Percentiles rank a stretch among this genome's conserved stretches.
These are phyloP conservation scores for Diplodus sargus DNA, from an alignment of 2,797 vertebrate genomes.

Conservation along the genomic window DNA sequence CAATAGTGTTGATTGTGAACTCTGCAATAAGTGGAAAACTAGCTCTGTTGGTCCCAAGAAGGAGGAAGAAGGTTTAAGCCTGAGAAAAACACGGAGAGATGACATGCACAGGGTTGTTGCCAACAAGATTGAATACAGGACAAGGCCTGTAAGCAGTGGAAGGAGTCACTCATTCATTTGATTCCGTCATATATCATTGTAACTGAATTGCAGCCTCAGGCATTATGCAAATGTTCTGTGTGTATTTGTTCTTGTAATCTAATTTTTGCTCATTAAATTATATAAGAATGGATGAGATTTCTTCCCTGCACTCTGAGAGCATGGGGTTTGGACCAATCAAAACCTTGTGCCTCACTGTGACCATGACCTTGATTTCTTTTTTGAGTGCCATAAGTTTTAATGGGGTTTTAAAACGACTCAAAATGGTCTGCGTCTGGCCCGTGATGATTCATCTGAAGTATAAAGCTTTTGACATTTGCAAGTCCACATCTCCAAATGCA, in stretches of 20 bases:
- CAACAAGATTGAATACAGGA: slow-evolving; percentile 19
- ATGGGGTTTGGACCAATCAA: background rate
- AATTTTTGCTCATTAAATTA: slow-evolving; percentile 64
- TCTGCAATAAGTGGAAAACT: background rate
- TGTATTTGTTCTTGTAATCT: slow-evolving; percentile 65
- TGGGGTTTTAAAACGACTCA: slow-evolving; percentile 24
- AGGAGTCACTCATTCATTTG: slow-evolving; percentile 52
- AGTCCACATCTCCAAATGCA: slow-evolving; percentile 35
- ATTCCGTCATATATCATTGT: slow-evolving; percentile 56
- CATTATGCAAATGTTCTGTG: slow-evolving; percentile 72
- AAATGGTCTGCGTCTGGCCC: background rate
- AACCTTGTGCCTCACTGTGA: slow-evolving; percentile 1
- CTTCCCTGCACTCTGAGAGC: slow-evolving; percentile 7
- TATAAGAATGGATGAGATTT: slow-evolving; percentile 54
- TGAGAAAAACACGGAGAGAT: slow-evolving; percentile 6
- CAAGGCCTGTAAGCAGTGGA: slow-evolving; percentile 7
- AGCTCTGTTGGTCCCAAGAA: background rate
- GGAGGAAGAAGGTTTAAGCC: background rate
- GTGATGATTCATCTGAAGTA: slow-evolving; percentile 19
- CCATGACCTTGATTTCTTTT: slow-evolving; percentile 30
- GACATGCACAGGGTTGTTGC: background rate
- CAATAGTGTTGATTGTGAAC: slow-evolving; percentile 41
- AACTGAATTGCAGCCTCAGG: slow-evolving; percentile 62
- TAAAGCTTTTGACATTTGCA: slow-evolving; percentile 31
- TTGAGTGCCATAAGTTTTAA: slow-evolving; percentile 9